Evolutionary conservation across 2,888 invertebrate species (phyloP), one percentile per base, ranked within the genome.

Genomic region (Euplagia quadripunctaria): DNA sequence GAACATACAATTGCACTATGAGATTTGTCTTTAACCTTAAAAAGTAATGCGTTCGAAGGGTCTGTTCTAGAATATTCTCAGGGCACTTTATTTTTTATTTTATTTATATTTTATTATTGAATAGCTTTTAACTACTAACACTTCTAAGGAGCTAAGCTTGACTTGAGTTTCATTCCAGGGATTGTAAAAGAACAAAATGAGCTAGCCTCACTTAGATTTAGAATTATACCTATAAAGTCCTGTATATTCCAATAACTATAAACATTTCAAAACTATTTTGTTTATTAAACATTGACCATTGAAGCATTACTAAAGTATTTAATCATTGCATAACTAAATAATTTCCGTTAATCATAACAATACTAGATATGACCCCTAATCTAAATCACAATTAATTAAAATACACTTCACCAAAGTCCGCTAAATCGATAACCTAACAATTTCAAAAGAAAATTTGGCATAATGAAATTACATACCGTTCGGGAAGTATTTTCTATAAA

Each of bases 401-500:
- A 79, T 72, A 55, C 68, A 73, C 68, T 75, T 71, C 46, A 64
- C 68, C 20, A 65, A 70, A 73, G 72, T 71, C 64, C 65, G 9
- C 71, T 73, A 72, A 84, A 81, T 82, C 77, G 76, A 85, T 79
- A 68, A 55, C 46, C 52, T 31, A 73, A 74, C 71, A 81, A 77
- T 74, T 64, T 77, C 41, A 69, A 71, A 75, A 79, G 75, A 83
- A 84, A 84, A 76, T 82, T 80, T 70, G 73, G 72, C 70, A 71
- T 80, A 77, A 85, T 84, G 80, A 88, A 90, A 88, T 85, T 85
- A 84, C 78, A 74, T 89, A 89, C 86, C 89, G 91, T 90, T 81
- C 79, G 74, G 79, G 75, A 88, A 89, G 89, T 88, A 89, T 91
- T 88, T 86, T 80, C 85, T 85, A 87, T 85, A 89, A 89, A 89